Conservation (phyloP, 2,113 vertebrate species). For the Cnemophilus loriae region DNA sequence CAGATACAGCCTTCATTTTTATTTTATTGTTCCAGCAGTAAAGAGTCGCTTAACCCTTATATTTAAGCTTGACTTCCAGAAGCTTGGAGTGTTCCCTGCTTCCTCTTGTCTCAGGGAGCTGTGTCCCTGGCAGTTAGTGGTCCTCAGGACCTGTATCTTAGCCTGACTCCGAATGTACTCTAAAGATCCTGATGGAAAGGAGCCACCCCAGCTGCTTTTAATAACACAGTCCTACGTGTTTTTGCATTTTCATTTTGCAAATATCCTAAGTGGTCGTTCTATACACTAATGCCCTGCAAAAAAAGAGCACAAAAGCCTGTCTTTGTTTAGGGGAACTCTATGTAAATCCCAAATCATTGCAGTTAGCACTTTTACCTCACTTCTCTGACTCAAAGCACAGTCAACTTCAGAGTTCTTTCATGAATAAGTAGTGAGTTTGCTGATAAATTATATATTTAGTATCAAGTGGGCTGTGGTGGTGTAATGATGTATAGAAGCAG, state of each 20-base stretch:
- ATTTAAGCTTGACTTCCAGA: neutral
- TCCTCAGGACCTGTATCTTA: neutral
- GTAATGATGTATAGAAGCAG: conserved; percentile 24
- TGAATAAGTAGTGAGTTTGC: conserved; percentile 59
- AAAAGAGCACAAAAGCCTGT: neutral
- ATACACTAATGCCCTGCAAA: neutral
- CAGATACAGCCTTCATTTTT: neutral
- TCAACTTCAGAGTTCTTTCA: conserved; percentile 34
- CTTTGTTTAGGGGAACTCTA: neutral
- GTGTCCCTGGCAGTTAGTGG: neutral
- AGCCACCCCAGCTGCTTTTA: conserved; percentile 41
- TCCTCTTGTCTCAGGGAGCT: neutral
- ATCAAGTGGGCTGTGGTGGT: conserved; percentile 37
- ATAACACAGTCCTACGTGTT: neutral
- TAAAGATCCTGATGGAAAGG: conserved; percentile 35
- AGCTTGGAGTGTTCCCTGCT: neutral
- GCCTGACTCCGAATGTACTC: neutral
- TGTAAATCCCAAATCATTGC: neutral
- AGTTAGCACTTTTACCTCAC: conserved; percentile 10
- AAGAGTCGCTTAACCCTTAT: neutral
- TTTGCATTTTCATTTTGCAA: conserved; percentile 33
- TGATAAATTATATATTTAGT: conserved; percentile 66
- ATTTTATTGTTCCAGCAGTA: neutral
- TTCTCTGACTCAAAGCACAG: conserved; percentile 31
- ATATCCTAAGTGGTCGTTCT: neutral